A percentile compares a stretch with the other conserved stretches of the same genome.
Evolutionary conservation across 2,888 invertebrate species (phyloP).

Genomic region (Drosophila tanythrix): DNA sequence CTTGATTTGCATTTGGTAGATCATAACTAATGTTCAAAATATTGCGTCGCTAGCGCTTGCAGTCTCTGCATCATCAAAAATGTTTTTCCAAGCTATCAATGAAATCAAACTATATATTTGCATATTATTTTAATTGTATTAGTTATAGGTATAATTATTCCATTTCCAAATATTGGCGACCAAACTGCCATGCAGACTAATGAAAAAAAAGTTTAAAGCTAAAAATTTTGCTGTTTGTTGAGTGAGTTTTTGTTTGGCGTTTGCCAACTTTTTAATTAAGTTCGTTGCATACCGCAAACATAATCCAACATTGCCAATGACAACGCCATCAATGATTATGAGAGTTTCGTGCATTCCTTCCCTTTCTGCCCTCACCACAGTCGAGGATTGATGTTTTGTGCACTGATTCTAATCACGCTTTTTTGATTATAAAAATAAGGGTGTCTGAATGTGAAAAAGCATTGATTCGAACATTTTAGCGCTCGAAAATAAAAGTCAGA

Average conservation of each 20-base stretch:
- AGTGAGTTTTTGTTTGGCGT: slow-evolving; percentile 9
- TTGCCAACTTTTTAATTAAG: slow-evolving; percentile 60
- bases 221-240: not conserved
- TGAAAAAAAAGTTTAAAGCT: slow-evolving; percentile 19
- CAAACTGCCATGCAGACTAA: not conserved
- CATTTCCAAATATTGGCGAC: not conserved
- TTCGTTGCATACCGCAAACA: slow-evolving; percentile 41
- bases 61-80: not conserved
- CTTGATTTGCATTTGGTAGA: no score
- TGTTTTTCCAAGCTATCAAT: not conserved
- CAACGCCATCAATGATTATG: slow-evolving; percentile 26
- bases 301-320: slow-evolving; percentile 18
- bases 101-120: not conserved
- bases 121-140: not conserved
- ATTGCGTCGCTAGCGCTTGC: not conserved
- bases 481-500: not conserved
- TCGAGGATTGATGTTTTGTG: not conserved
- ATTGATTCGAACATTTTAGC: not conserved
- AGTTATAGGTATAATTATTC: not conserved
- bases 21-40: no score
- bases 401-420: slow-evolving; percentile 13
- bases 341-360: slow-evolving; percentile 3
- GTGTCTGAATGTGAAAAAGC: not conserved
- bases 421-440: not conserved
- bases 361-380: not conserved